Conservation (phyloP, 2,113 vertebrate species). For the sheep (Ovis aries) region DNA sequence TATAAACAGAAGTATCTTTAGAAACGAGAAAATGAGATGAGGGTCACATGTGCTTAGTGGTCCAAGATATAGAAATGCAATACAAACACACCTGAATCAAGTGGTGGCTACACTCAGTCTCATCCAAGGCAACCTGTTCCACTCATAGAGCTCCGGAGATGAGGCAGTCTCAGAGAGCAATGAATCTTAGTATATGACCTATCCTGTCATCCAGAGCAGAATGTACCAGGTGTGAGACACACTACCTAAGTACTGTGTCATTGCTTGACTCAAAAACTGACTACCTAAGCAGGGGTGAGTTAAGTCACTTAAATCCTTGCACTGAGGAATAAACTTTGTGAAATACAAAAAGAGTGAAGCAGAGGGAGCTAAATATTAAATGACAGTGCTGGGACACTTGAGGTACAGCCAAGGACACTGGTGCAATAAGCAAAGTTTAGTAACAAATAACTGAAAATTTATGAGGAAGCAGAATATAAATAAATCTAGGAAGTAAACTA, state of each 20-base stretch:
- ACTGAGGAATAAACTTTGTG: neutral
- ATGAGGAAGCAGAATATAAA: neutral
- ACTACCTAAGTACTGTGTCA: neutral
- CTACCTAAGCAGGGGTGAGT: neutral
- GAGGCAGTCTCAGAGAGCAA: neutral
- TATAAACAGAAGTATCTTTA: neutral
- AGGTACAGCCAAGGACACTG: neutral
- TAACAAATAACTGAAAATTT: neutral
- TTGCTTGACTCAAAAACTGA: neutral
- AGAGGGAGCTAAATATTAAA: neutral
- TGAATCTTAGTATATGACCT: neutral
- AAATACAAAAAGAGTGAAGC: neutral
- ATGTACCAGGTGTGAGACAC: neutral
- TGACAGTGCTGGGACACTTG: neutral
- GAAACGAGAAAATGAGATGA: neutral
- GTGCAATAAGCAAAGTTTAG: neutral
- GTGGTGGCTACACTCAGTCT: neutral
- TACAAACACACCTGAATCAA: neutral
- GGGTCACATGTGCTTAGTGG: neutral
- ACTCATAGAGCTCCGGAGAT: neutral
- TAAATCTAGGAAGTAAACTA: neutral
- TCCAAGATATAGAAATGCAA: neutral
- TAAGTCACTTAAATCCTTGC: neutral
- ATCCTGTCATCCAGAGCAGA: neutral
- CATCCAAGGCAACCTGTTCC: neutral